Percentiles rank a stretch among this genome's conserved stretches.
Conservation (phyloP, 1,140 invertebrate genomes). For the Rhyzopertha dominica region DNA sequence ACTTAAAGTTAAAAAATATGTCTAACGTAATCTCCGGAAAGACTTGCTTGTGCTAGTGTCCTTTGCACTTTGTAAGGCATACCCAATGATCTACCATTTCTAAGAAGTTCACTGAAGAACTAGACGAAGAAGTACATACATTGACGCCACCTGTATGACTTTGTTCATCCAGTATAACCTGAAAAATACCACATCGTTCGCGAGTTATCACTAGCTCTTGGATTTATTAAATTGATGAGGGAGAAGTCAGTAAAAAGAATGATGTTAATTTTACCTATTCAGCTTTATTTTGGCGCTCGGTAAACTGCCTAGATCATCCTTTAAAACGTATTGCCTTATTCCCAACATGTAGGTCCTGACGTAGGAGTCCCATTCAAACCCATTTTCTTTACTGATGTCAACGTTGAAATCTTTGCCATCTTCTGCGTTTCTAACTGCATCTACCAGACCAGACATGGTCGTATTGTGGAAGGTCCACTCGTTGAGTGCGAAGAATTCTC, state of each 20-base stretch:
- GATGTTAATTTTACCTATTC: constrained; percentile 50
- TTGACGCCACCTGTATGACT: constrained; percentile 13
- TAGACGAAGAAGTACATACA: too few relatives aligned
- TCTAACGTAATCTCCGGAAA: too few relatives aligned
- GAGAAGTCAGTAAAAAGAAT: not conserved
- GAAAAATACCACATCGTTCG: constrained; percentile 12
- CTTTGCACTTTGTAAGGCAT: too few relatives aligned
- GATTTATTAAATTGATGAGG: not conserved
- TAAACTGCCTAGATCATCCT: constrained; percentile 64
- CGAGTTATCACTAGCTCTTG: not conserved
- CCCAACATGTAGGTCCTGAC: constrained; percentile 71
- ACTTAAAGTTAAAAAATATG: too few relatives aligned
- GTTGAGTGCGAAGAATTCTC: constrained; percentile 82
- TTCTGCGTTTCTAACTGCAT: constrained; percentile 51
- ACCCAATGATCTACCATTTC: too few relatives aligned
- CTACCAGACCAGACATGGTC: constrained; percentile 65
- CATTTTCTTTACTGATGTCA: constrained; percentile 47
- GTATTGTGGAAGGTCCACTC: constrained; percentile 80
- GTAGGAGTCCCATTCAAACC: constrained; percentile 64
- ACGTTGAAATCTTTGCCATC: constrained; percentile 60
- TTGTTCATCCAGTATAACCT: constrained; percentile 28
- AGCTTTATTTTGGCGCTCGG: constrained; percentile 61
- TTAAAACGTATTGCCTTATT: constrained; percentile 72
- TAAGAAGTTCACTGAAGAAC: too few relatives aligned
- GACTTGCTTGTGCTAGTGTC: too few relatives aligned